Percentiles rank a stretch among this genome's conserved stretches.
These are phyloP conservation scores for Megalonaias nervosa DNA, from an alignment of 1,140 invertebrate genomes.

Conservation along the genomic window DNA sequence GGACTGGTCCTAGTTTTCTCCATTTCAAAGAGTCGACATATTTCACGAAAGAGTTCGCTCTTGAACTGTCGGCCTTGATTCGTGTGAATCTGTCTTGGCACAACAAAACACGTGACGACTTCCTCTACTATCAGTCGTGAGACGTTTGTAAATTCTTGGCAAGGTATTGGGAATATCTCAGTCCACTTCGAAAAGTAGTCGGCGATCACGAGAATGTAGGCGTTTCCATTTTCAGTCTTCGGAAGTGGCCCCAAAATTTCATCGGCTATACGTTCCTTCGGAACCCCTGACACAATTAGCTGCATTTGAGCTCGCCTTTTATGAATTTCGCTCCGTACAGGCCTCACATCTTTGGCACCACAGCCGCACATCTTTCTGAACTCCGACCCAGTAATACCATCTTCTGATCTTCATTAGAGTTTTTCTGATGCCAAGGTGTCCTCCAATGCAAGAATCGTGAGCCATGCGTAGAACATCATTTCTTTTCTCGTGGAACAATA, in stretches of 20 bases:
- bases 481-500: too few relatives aligned
- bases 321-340: constrained; percentile 2
- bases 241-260: constrained; percentile 51
- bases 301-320: constrained; percentile 15
- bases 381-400: constrained; percentile 15
- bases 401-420: constrained; percentile 5
- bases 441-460: not conserved
- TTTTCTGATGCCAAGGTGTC: constrained; percentile 9
- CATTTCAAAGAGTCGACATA: too few relatives aligned
- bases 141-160: too few relatives aligned
- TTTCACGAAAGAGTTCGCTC: too few relatives aligned
- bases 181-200: constrained; percentile 58
- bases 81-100: too few relatives aligned
- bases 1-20: too few relatives aligned
- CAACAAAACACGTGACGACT: too few relatives aligned
- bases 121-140: too few relatives aligned
- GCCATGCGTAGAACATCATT: too few relatives aligned
- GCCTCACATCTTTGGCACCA: not conserved
- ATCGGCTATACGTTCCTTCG: constrained; percentile 40
- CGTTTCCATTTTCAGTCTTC: constrained; percentile 35
- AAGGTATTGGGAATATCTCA: constrained; percentile 14
- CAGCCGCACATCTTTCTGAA: too few relatives aligned
- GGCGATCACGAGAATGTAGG: constrained; percentile 50
- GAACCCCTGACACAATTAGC: constrained; percentile 2
- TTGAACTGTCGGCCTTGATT: too few relatives aligned